Evolutionary conservation across 1,140 invertebrate genomes (phyloP).

Genomic region (Asobara japonica): DNA sequence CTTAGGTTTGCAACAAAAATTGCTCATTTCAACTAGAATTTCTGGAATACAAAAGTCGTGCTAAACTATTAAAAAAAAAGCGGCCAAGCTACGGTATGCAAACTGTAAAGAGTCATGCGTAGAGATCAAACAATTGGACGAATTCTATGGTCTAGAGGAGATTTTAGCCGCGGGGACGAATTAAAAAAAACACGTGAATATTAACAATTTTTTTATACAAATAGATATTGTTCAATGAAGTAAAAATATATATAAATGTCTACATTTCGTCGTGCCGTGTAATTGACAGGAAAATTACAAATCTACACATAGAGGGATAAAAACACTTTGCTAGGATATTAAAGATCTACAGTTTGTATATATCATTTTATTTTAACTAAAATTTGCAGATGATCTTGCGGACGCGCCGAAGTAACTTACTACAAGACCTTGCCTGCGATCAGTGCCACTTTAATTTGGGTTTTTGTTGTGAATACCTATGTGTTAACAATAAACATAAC

Average conservation of each 20-base stretch:
- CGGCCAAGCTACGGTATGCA: constrained; percentile 65
- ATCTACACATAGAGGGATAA: constrained; percentile 10
- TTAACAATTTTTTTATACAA: neutral
- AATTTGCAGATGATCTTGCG: neutral
- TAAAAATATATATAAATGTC: neutral
- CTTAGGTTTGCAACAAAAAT: constrained; percentile 1
- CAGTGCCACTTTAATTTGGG: neutral
- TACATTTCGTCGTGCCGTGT: neutral
- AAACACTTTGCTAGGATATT: neutral
- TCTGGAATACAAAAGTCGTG: constrained; percentile 62
- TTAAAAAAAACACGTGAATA: constrained; percentile 12
- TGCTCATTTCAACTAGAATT: constrained; percentile 45
- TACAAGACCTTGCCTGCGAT: neutral
- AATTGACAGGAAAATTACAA: neutral
- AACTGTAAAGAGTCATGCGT: constrained; percentile 64
- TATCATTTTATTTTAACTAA: neutral
- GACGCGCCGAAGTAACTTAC: constrained; percentile 2
- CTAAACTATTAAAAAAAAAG: constrained; percentile 62
- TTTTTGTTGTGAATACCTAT: neutral
- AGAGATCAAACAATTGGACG: constrained; percentile 53
- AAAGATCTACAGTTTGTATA: neutral
- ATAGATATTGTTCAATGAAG: neutral
- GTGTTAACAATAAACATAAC: constrained; percentile 12
- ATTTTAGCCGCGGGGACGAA: constrained; percentile 40
- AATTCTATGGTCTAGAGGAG: constrained; percentile 36